A percentile compares a stretch with the other conserved stretches of the same genome.
phyloP scores from a whole-genome alignment of 1,140 invertebrate species.

The Druon quercuslanigerum region DNA sequence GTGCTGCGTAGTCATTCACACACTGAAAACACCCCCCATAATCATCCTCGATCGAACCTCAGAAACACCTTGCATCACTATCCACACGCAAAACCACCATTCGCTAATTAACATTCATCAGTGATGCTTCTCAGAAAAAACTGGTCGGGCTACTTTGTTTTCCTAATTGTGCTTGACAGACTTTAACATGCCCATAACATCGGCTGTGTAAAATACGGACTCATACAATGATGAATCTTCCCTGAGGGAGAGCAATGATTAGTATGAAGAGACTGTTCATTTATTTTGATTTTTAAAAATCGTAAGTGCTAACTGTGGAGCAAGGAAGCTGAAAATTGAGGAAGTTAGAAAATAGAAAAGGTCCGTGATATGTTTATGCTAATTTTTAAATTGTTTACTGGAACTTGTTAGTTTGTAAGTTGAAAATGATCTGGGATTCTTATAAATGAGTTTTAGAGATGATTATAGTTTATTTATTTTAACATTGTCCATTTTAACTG shows the following conservation, averaged over 20 bases:
- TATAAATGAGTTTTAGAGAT: too few species aligned
- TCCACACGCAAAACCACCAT: constrained; percentile 59
- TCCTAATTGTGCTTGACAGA: constrained; percentile 24
- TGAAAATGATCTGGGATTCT: too few species aligned
- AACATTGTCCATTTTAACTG: too few species aligned
- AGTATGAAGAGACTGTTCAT: not conserved
- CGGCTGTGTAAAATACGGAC: not conserved
- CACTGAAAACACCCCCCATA: constrained; percentile 54
- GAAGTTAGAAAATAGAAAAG: too few species aligned
- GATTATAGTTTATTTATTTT: too few species aligned
- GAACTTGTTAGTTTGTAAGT: not conserved
- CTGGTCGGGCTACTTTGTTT: constrained; percentile 25
- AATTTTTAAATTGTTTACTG: not conserved
- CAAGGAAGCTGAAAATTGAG: not conserved
- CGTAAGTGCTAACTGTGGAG: not conserved
- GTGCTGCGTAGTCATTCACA: constrained; percentile 61
- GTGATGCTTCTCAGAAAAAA: constrained; percentile 40
- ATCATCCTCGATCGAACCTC: constrained; percentile 56
- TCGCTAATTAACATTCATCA: constrained; percentile 62
- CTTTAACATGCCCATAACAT: not conserved
- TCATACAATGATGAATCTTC: not conserved
- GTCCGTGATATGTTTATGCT: constrained; percentile 13
- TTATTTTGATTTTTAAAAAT: not conserved
- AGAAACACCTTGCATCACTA: constrained; percentile 59
- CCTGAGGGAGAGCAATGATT: constrained; percentile 5